phyloP scores from a whole-genome alignment of 2,113 vertebrate genomes.

The Pimephales promelas region DNA sequence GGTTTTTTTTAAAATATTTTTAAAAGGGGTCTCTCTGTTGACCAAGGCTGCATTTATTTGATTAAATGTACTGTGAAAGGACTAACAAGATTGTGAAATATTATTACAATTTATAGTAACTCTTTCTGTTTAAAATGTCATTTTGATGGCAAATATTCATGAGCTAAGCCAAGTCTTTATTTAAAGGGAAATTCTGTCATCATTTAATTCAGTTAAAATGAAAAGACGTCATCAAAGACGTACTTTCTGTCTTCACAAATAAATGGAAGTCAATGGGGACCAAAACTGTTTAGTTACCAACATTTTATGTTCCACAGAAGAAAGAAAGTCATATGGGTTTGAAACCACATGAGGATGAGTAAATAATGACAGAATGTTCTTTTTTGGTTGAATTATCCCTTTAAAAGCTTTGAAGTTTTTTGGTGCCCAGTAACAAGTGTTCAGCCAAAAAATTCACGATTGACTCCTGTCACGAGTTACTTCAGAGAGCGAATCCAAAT shows the following conservation, averaged over 20 bases:
- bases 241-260: background rate
- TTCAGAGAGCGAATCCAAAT: background rate
- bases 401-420: background rate
- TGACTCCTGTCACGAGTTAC: background rate
- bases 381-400: background rate
- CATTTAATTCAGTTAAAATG: background rate
- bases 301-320: background rate
- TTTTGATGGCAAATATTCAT: too few relatives aligned
- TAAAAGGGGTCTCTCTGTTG: too few relatives aligned
- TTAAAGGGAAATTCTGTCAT: background rate
- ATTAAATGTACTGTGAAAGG: too few relatives aligned
- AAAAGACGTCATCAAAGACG: too few relatives aligned
- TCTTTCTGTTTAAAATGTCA: too few relatives aligned
- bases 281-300: background rate
- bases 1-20: too few relatives aligned
- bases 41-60: too few relatives aligned
- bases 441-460: background rate
- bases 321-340: background rate
- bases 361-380: background rate
- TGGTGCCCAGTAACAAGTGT: background rate
- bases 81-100: too few relatives aligned
- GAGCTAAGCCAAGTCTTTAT: background rate
- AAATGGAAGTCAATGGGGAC: background rate
- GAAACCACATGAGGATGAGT: background rate
- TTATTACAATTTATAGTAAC: too few relatives aligned